phyloP scores from a whole-genome alignment of 2,797 vertebrate genomes.

The Gallinago stenura region DNA sequence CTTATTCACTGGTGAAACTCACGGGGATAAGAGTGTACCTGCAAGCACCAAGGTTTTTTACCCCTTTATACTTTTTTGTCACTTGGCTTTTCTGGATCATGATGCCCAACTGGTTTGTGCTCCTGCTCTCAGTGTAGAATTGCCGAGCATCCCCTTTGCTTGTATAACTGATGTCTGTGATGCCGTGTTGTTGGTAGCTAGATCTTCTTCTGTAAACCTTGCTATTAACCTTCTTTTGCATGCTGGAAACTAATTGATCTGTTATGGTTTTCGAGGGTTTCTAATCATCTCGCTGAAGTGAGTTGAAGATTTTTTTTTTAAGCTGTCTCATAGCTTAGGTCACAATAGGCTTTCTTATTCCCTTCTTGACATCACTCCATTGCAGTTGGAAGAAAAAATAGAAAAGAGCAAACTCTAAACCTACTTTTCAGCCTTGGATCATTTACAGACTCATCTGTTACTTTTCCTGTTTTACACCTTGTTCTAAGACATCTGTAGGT shows the following conservation, averaged over 20 bases:
- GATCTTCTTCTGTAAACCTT: neutral
- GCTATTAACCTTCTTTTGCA: neutral
- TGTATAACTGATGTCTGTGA: neutral
- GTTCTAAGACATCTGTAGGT: neutral
- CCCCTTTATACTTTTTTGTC: neutral
- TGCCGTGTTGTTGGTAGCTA: neutral
- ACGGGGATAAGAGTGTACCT: neutral
- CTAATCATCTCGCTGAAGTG: neutral
- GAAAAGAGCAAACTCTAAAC: neutral
- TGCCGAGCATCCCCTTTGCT: neutral
- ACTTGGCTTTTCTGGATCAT: neutral
- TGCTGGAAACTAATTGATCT: neutral
- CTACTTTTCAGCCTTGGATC: neutral
- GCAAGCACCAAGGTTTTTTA: neutral
- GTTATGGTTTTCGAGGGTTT: neutral
- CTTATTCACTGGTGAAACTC: neutral
- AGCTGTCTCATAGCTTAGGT: neutral
- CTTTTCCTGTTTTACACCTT: neutral
- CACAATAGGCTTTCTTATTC: neutral
- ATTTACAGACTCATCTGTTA: neutral
- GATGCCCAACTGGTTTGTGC: neutral
- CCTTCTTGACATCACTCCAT: neutral
- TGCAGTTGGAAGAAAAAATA: neutral
- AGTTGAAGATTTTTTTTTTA: neutral
- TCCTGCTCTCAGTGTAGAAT: neutral